Base-by-base conservation (phyloP, 2,113 vertebrate species). In the Solenodon paradoxus region DNA sequence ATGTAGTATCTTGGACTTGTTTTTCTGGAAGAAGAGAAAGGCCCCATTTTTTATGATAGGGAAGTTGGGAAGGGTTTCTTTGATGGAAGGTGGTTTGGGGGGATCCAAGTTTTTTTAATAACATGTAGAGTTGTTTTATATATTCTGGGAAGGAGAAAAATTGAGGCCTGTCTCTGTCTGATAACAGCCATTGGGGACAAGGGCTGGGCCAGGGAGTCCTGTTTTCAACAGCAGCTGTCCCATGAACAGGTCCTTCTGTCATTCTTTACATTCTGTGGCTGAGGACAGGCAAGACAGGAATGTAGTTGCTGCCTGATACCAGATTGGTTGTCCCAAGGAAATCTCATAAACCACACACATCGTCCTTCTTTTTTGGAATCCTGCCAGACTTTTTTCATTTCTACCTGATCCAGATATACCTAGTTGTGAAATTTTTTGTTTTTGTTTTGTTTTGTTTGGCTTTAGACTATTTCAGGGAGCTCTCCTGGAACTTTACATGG, bases 141-240 rank as follows among this genome's bases (percentile, higher is more conserved):
- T 82, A 28, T 63, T 61, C 32, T 13, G 63, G 53, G 30, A 64
- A 38, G 61, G 35, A 77, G 57, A 19, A 17, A 45, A 35, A 7
- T 13, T 3, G 42, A 26, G 38, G 69, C 20, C 57, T 59, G 26
- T 17, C 45, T 64, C 38, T 22, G 30, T 47, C 17, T 59, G 9
- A 7, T 42, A 10, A 15, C 13, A 28, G 26, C 35, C 20, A 9
- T 1, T 8, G 42, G n/a, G 47, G 53, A 53, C 12, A 38, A 63
- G 42, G 32, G 20, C 9, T 0, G 45, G 66, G 9, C 38, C 30
- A 5, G 38, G 19, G 35, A 1, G 0, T 10, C n/a, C 47, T 13
- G 30, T 42, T 53, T 32, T n/a, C 38, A 7, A 9, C 20, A 32
- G 66, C 49, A 42, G 75, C 17, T 8, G 20, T 40, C 22, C 53